Base-by-base conservation (phyloP, 2,797 vertebrate species). In the Microtus obscurus region DNA sequence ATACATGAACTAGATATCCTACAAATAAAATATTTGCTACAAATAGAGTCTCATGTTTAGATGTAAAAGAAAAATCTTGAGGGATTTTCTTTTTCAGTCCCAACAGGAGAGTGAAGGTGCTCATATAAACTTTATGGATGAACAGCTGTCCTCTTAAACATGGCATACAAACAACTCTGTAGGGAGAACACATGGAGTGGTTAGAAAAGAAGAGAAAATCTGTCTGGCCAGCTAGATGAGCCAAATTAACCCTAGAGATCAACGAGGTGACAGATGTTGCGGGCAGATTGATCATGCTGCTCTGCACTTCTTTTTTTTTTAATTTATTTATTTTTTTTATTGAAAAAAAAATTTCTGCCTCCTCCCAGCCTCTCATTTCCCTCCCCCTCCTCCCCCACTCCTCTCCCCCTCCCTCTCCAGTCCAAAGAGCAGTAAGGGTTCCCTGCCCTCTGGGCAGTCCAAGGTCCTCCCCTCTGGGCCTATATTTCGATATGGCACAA, bases 1-100 rank as follows among this genome's bases (percentile, higher is more conserved):
- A 16, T 45, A 87, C 21, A 48, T 48, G 71, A 1, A 82, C 27
- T 10, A 81, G 59, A 29, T 45, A 67, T 59, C 34, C 59, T 88
- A 12, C n/a, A 93, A 53, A 87, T 71, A 51, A 89, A 92, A 88
- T 53, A 5, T 86, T 91, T 89, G 3, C 51, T 90, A 59, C 37
- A 27, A 92, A 85, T 63, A 93, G 87, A 91, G 14, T 6, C 8
- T 79, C 74, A 71, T 56, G 17, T 74, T 96, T 83, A 93, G 23
- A 86, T 74, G 45, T 13, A 87, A 40, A 91, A 94, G 23, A 59
- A 1, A 77, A 10, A 9, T 19, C 16, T 78, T 91, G 77, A 92
- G 77, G 45, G 8, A 43, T 65, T 51, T 91, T 73, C 12, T 48
- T 71, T 34, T 21, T 40, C 59, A 40, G 25, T 74, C 7, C 37